Percentiles rank a stretch among this genome's conserved stretches.
Conservation (phyloP, 2,113 vertebrate species). For the Varanus salvator region DNA sequence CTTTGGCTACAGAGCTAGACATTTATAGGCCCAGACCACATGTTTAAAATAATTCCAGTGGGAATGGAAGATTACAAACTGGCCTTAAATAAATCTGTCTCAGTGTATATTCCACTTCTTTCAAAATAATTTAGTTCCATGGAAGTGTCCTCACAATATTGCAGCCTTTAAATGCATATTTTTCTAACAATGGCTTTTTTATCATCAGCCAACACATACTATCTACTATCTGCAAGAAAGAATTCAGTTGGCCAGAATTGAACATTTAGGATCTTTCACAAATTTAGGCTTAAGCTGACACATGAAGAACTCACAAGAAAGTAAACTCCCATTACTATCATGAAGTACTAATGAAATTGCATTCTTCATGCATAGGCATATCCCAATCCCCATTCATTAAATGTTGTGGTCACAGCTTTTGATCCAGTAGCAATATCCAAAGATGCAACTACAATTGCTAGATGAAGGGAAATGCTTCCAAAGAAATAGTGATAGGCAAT, state of each 20-base stretch:
- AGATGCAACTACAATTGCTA: neutral
- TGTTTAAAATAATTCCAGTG: neutral
- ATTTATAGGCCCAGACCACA: neutral
- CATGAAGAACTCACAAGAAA: neutral
- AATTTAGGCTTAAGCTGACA: neutral
- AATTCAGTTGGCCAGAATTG: neutral
- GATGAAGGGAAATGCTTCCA: neutral
- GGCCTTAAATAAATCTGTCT: neutral
- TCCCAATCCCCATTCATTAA: neutral
- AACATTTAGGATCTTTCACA: neutral
- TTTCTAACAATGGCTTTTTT: neutral
- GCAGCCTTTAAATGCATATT: neutral
- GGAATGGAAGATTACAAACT: neutral
- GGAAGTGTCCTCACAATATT: neutral
- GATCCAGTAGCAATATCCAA: neutral
- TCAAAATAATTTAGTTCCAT: neutral
- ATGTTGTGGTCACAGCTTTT: neutral
- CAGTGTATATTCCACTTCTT: neutral
- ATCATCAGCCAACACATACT: neutral
- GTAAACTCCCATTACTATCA: neutral
- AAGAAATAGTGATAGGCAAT: neutral
- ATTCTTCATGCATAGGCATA: neutral
- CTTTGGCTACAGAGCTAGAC: constrained; percentile 22
- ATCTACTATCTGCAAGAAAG: neutral
- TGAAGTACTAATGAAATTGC: neutral